Conservation (phyloP, 1,140 invertebrate genomes). For the Pseudomyrmex dendroicus region DNA sequence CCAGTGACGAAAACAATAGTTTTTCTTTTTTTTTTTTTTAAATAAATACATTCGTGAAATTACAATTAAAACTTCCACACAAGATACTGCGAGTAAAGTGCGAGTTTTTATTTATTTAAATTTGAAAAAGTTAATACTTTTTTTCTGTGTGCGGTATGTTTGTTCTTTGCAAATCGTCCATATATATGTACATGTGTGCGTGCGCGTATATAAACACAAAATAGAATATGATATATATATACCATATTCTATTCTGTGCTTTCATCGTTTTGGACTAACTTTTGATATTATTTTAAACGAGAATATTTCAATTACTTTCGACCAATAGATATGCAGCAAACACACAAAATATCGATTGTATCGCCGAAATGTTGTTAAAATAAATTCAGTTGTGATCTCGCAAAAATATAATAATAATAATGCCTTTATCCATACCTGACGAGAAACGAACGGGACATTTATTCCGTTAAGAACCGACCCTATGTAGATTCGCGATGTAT, state of each 20-base stretch:
- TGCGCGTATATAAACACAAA: no score
- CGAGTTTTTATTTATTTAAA: slow-evolving; percentile 8
- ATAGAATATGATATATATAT: no score
- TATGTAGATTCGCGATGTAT: slow-evolving; percentile 17
- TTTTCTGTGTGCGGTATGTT: background rate
- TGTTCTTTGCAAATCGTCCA: no score
- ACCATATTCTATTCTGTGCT: no score
- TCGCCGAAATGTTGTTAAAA: background rate
- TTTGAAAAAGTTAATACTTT: background rate
- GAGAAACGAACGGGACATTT: slow-evolving; percentile 12
- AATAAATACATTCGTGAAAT: background rate
- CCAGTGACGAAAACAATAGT: slow-evolving; percentile 19
- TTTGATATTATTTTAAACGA: background rate
- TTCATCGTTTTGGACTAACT: no score
- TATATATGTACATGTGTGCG: no score
- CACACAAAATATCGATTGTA: background rate
- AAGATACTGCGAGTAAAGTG: background rate
- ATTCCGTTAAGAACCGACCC: background rate
- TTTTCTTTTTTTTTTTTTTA: background rate
- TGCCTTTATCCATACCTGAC: slow-evolving; percentile 12
- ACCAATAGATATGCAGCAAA: no score
- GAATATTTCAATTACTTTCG: background rate
- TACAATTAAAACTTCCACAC: slow-evolving; percentile 5
- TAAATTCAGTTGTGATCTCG: background rate
- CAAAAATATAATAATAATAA: slow-evolving; percentile 8